Evolutionary conservation across 2,888 invertebrate species (phyloP).

Genomic region (Agonopterix heracliana): DNA sequence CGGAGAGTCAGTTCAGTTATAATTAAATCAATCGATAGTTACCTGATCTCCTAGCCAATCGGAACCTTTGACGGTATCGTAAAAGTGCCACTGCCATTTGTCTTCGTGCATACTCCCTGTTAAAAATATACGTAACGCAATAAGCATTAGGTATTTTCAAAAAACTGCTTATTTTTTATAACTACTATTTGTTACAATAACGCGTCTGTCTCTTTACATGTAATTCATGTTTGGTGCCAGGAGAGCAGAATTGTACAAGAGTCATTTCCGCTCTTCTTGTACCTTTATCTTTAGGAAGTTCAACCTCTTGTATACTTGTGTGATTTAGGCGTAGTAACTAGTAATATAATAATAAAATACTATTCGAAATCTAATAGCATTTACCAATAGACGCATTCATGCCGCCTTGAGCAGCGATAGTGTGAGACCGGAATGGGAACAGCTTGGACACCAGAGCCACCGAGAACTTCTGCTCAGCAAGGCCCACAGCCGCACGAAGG

Average conservation of each 20-base stretch:
- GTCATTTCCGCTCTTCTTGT: no score
- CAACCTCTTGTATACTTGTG: no score
- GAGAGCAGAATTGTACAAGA: no score
- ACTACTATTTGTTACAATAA: no score
- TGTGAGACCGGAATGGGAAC: conserved; percentile 98
- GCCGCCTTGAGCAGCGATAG: conserved; percentile 98
- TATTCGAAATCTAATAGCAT: not conserved
- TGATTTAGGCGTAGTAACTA: not conserved
- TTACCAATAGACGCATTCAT: conserved; percentile 95
- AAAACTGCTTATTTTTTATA: not conserved
- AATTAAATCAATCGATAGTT: not conserved
- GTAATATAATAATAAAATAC: not conserved
- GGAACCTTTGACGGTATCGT: conserved; percentile 98
- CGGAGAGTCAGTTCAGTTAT: no score
- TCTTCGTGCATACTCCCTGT: conserved; percentile 92
- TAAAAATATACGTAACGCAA: not conserved
- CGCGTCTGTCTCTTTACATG: no score
- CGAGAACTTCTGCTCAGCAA: conserved; percentile 93
- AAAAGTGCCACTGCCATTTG: conserved; percentile 98
- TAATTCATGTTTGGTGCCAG: no score
- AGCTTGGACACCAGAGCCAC: conserved; percentile 97
- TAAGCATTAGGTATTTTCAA: no score
- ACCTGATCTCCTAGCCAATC: conserved; percentile 98
- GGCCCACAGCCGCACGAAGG: conserved; percentile 93
- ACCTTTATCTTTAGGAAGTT: no score